Evolutionary conservation across 2,113 vertebrate species (phyloP).

Genomic region (Motacilla tschutschensis): DNA sequence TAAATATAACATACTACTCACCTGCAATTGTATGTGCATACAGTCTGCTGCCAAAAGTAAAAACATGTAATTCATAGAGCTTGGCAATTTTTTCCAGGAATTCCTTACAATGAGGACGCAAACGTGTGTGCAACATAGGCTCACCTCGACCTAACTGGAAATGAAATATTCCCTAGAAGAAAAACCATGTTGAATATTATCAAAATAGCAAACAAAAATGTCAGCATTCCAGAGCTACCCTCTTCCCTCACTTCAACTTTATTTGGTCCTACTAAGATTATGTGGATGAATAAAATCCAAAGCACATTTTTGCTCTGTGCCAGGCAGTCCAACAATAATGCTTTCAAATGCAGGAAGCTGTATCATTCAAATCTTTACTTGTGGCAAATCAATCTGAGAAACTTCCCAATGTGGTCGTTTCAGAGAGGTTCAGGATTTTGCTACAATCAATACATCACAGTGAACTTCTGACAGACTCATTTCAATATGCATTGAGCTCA

Average conservation of each 20-base stretch:
- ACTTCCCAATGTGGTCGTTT: not conserved
- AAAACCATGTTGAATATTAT: not conserved
- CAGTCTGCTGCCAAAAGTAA: slow-evolving; percentile 95
- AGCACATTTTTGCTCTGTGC: not conserved
- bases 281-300: not conserved
- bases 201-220: not conserved
- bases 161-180: slow-evolving; percentile 91
- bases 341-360: not conserved
- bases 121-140: slow-evolving; percentile 94
- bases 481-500: not conserved
- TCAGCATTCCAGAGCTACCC: not conserved
- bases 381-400: not conserved
- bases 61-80: slow-evolving; percentile 94
- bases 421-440: not conserved
- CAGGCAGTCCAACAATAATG: not conserved
- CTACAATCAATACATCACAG: not conserved
- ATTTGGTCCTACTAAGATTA: not conserved
- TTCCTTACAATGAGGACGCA: slow-evolving; percentile 93
- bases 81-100: slow-evolving; percentile 95
- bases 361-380: not conserved
- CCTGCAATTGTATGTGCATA: slow-evolving; percentile 98
- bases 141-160: slow-evolving; percentile 95
- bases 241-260: not conserved
- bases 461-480: not conserved
- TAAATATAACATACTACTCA: slow-evolving; percentile 44